Base-by-base conservation (phyloP, 2,113 vertebrate species). In the Gobiocypris rarus region DNA sequence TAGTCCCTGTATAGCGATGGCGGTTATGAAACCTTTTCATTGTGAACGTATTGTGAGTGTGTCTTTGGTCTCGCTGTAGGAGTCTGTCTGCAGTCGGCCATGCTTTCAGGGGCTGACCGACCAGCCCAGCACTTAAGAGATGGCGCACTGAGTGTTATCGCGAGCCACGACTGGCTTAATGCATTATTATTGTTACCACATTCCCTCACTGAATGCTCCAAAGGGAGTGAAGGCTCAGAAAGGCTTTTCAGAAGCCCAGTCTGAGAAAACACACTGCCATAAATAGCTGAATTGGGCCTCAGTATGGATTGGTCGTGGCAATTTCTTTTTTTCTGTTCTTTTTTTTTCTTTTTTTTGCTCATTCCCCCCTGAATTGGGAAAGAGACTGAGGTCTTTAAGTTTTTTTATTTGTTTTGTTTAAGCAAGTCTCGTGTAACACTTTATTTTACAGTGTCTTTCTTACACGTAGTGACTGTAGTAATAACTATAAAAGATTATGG, bases 111-210 rank as follows among this genome's bases (percentile, higher is more conserved):
- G 89, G 89, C 91, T 89, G 87, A 78, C 87, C 87, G 89, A 89
- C 89, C 24, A 90, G 83, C 89, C 90, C 86, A 92, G 93, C 91
- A 93, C 93, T 94, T 92, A 93, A 93, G 91, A 91, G 90, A 90
- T 91, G 91, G 89, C 90, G 87, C 91, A 87, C 88, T 89, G 89
- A 92, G 92, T 92, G 91, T 92, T 92, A 83, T 91, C 88, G 90
- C 92, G 90, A 89, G 90, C 75, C 89, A 91, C 89, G 89, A 89
- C 85, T 88, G 87, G 89, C 92, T 93, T 94, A 94, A 94, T 94
- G 91, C 91, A 91, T 92, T 93, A 92, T 93, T 94, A 93, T 93
- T 93, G 93, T 94, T 93, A 91, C 91, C 90, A 88, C 91, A 91
- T 93, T 93, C 91, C 92, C 91, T 88, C 90, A 89, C 88, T 92